Conservation (phyloP, 2,888 invertebrate species). For the Meiosimyza platycephala region DNA sequence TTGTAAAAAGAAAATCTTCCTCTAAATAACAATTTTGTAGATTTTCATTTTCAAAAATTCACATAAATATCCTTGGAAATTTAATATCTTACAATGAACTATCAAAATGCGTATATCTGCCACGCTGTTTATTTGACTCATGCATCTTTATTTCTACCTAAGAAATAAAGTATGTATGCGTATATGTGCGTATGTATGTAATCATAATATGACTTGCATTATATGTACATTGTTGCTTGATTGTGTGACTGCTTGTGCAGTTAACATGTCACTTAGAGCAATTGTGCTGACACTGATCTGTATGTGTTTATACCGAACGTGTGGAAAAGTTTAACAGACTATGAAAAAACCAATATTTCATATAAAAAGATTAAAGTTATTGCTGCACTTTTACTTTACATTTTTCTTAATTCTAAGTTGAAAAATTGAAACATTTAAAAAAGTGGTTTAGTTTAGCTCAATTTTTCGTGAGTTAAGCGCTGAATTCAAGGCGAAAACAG, state of each 20-base stretch:
- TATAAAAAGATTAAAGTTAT: no score
- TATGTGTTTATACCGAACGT: conserved; percentile 3
- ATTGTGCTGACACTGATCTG: conserved; percentile 23
- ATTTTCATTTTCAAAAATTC: no score
- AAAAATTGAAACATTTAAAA: no score
- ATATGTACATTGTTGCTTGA: not conserved
- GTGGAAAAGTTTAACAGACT: not conserved
- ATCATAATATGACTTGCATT: conserved; percentile 4
- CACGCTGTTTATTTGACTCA: not conserved
- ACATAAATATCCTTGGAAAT: conserved; percentile 21
- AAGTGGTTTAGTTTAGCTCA: no score
- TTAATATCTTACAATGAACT: conserved; percentile 36
- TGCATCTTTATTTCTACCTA: not conserved
- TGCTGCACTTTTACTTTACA: no score
- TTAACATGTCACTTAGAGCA: conserved; percentile 38
- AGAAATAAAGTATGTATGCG: not conserved
- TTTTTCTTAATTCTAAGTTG: no score
- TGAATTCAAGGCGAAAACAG: no score
- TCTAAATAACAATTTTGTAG: no score
- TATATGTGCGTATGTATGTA: conserved; percentile 8
- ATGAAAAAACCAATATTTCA: no score
- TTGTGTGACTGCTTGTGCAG: conserved; percentile 32
- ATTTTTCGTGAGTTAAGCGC: no score
- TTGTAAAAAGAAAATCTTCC: no score
- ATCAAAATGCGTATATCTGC: not conserved